Conservation (phyloP, 1,140 invertebrate species). For the Sitobion miscanthi region DNA sequence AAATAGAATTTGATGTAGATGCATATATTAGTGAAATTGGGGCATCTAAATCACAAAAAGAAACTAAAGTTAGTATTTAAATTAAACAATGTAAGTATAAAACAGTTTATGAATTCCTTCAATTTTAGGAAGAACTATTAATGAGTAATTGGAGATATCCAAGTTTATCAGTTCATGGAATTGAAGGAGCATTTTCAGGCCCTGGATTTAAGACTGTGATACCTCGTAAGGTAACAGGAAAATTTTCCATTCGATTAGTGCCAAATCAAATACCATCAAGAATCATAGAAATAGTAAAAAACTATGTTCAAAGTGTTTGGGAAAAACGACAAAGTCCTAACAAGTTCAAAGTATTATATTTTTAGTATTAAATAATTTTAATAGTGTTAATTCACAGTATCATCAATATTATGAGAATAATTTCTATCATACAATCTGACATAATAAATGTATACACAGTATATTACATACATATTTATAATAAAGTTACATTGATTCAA, state of each 20-base stretch:
- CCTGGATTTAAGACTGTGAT: slow-evolving; percentile 95
- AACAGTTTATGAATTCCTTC: neutral
- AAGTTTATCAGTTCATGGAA: slow-evolving; percentile 89
- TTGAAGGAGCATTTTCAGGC: slow-evolving; percentile 91
- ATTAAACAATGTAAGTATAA: neutral
- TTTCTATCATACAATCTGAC: neutral
- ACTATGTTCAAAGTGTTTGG: slow-evolving; percentile 76
- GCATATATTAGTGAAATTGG: slow-evolving; percentile 80
- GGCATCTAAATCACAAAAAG: slow-evolving; percentile 73
- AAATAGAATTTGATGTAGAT: slow-evolving; percentile 88
- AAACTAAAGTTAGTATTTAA: slow-evolving; percentile 64
- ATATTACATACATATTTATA: too few species aligned
- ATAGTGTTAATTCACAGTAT: neutral
- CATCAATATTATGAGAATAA: neutral
- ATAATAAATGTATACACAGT: too few species aligned
- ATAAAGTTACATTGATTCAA: neutral
- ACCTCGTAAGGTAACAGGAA: slow-evolving; percentile 91
- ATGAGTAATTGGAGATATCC: slow-evolving; percentile 93
- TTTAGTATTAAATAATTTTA: neutral
- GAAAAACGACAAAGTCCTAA: slow-evolving; percentile 81
- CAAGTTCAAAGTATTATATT: slow-evolving; percentile 73
- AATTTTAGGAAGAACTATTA: slow-evolving; percentile 69
- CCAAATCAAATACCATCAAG: slow-evolving; percentile 86
- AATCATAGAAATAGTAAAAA: slow-evolving; percentile 75
- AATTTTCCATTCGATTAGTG: slow-evolving; percentile 95